Base-by-base conservation (phyloP, 2,113 vertebrate species). In the Cyrtonyx montezumae region DNA sequence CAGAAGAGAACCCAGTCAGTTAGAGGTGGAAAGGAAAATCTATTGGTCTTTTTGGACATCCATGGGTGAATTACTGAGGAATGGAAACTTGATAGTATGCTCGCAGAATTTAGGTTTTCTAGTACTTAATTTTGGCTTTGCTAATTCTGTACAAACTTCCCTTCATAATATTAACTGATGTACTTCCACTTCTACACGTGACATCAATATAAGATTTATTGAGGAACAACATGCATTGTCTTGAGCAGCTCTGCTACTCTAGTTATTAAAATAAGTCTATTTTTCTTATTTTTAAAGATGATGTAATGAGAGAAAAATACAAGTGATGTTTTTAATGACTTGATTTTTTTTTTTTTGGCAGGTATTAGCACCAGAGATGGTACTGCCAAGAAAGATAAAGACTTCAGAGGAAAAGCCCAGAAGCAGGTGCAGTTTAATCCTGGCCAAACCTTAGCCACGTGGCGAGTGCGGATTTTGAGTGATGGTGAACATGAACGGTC, bases 391-490 rank as follows among this genome's bases (percentile, higher is more conserved):
- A 99, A 98, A 85, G 98, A 99, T 21, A 97, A 98, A 90, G 99
- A 99, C 89, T 99, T 99, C 96, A 98, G 96, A 97, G 98, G 98
- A 21, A 99, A 98, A 96, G 98, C 98, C 4, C 99, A 99, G 96
- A 98, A 96, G 82, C 99, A 99, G 91, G 98, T 99, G 83, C 99
- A 99, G 96, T 99, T 99, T 97, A 99, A 99, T 97, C 99, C 99
- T 0, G 99, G 99, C 62, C 99, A 99, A 96, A 98, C 97, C 53
- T 96, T 91, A 75, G 99, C 99, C 87, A 98, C 97, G 0, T 99
- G 99, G 99, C 87, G 97, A 65, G 98, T 99, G 16, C 95, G 96
- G 58, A 97, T 99, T 94, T 82, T 99, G 91, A 89, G 97, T 2
- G 99, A 99, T 3, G 98, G 96, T 14, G 96, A 97, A 87, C 99